phyloP scores from a whole-genome alignment of 2,113 vertebrate species.

The Lathamus discolor region DNA sequence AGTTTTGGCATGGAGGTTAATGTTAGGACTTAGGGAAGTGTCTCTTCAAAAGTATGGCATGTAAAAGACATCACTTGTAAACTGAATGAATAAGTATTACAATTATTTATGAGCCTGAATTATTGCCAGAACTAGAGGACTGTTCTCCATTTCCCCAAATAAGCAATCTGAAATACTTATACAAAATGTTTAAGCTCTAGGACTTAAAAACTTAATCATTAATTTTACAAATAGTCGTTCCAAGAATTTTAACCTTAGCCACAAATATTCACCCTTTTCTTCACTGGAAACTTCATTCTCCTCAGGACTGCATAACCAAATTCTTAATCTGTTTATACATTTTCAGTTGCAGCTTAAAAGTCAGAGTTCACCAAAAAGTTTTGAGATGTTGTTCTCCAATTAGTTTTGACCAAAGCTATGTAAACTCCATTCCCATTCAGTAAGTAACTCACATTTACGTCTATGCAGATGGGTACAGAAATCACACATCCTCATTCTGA shows the following conservation, averaged over 20 bases:
- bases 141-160: constrained; percentile 48
- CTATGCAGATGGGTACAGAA: not conserved
- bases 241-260: not conserved
- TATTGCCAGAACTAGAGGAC: constrained; percentile 51
- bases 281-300: not conserved
- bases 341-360: not conserved
- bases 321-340: not conserved
- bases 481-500: not conserved
- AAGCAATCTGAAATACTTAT: constrained; percentile 34
- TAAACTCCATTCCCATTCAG: not conserved
- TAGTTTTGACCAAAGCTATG: not conserved
- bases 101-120: constrained; percentile 65
- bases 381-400: not conserved
- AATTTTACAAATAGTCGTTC: constrained; percentile 24
- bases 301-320: not conserved
- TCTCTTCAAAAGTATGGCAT: not conserved
- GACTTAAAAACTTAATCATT: constrained; percentile 30
- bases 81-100: constrained; percentile 70
- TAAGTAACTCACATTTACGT: not conserved
- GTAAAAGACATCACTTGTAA: constrained; percentile 47
- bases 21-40: not conserved
- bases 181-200: constrained; percentile 44
- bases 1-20: not conserved
- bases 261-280: not conserved
- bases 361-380: not conserved